Evolutionary conservation across 2,888 invertebrate species (phyloP).

Genomic region (Acanthosoma haemorrhoidale): DNA sequence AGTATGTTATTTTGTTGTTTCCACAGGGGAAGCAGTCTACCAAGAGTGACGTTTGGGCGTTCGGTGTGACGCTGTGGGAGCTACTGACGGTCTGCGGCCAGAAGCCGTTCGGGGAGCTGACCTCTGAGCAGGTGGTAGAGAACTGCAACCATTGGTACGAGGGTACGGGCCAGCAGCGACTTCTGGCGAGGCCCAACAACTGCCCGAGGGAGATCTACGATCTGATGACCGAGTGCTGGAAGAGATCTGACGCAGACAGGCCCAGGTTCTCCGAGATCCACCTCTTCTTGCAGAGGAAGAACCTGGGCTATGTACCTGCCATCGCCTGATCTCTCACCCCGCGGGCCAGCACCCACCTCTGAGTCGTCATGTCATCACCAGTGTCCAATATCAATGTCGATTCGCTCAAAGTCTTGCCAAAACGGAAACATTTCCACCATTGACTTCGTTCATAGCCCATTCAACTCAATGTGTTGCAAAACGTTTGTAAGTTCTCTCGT

Average conservation of each 20-base stretch:
- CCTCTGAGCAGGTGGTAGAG: slow-evolving; percentile 75
- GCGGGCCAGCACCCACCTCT: not conserved
- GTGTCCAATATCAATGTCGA: no score
- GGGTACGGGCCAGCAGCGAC: slow-evolving; percentile 53
- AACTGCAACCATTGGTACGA: slow-evolving; percentile 65
- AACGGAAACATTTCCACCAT: no score
- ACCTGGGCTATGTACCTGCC: slow-evolving; percentile 59
- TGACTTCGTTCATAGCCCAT: no score
- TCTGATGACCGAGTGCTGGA: slow-evolving; percentile 89
- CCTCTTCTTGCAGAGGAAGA: slow-evolving; percentile 69
- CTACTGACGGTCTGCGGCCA: slow-evolving; percentile 72
- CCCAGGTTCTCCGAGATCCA: slow-evolving; percentile 85
- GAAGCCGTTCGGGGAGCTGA: slow-evolving; percentile 74
- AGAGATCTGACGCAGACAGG: slow-evolving; percentile 69
- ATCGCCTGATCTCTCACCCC: slow-evolving; percentile 37
- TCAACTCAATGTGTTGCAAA: no score
- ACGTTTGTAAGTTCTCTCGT: no score
- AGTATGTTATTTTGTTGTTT: no score
- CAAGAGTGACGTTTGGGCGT: slow-evolving; percentile 86
- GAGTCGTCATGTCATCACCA: not conserved
- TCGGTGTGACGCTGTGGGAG: slow-evolving; percentile 86
- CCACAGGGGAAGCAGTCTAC: slow-evolving; percentile 78
- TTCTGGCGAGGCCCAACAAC: slow-evolving; percentile 60
- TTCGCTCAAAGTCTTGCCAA: no score
- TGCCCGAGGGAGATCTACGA: slow-evolving; percentile 86